Base-by-base conservation (phyloP, 1,140 invertebrate genomes). In the Argopecten irradians region DNA sequence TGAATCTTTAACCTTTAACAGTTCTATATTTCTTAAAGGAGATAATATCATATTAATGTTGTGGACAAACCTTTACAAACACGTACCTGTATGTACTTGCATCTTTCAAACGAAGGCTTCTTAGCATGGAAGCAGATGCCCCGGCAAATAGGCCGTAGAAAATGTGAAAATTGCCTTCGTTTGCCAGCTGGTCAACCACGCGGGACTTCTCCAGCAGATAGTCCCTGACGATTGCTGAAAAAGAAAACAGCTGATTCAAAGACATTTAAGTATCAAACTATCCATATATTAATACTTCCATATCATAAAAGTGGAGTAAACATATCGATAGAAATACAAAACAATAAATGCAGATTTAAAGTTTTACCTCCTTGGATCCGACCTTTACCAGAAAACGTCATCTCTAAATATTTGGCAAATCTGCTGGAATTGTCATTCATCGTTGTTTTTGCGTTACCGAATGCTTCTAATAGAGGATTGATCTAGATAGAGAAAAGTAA, bases 381-480 rank as follows among this genome's bases (percentile, higher is more conserved):
- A 93, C 97, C 97, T 89, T 96, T 96, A 87, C 97, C 97, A 92
- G 97, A 97, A 85, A 95, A 95, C 33, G 89, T 90, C n/a, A 95
- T 83, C 83, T 94, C 98, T 92, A 99, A 98, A 95, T 99, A 99
- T 96, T 99, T 99, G 41, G 98, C 98, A 96, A 99, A 99, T 91
- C 98, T 96, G 96, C 98, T 98, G 82, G 98, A 99, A 95, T 99
- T 99, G 94, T 99, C 98, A 93, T 99, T 99, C 93, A 99, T 98
- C 7, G 98, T 97, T 34, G 98, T 99, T 96, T 99, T 98, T 0
- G 98, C 98, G 96, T 99, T 99, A 34, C 98, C 98, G 96, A 99
- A 99, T n/a, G 94, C 97, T 96, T 99, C 99, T 98, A 99, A 99
- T 83, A 99, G 98, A 82, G 99, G 99, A 96, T 98, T 99, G 41